These are phyloP conservation scores for Melanostoma mellinum DNA, from an alignment of 2,888 invertebrate species.

Conservation along the genomic window DNA sequence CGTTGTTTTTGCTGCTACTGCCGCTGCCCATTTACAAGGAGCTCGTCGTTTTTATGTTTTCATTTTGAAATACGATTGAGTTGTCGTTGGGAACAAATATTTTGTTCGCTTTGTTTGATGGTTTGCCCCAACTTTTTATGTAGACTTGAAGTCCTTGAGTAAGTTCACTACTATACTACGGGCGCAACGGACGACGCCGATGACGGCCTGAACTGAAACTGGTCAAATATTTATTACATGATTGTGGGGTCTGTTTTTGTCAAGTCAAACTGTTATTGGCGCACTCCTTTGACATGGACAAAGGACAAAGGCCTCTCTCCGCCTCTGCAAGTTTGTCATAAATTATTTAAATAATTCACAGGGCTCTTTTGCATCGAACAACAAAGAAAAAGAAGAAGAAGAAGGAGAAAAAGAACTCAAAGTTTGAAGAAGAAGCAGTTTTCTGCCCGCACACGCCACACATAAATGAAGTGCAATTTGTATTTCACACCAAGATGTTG, in stretches of 20 bases:
- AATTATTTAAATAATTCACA: constrained; percentile 66
- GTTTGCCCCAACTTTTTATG: constrained; percentile 8
- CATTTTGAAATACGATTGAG: constrained; percentile 67
- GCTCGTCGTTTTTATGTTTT: constrained; percentile 47
- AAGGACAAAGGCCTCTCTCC: constrained; percentile 50
- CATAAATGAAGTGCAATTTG: constrained; percentile 68
- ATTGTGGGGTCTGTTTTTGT: constrained; percentile 18
- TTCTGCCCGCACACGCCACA: neutral
- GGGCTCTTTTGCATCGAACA: constrained; percentile 63
- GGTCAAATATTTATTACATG: constrained; percentile 68
- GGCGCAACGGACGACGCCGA: no score
- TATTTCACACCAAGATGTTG: constrained; percentile 65
- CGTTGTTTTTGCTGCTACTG: neutral
- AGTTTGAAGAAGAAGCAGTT: no score
- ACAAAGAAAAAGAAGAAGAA: constrained; percentile 4
- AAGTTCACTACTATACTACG: constrained; percentile 34
- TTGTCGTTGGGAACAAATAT: constrained; percentile 64
- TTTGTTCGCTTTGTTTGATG: constrained; percentile 69
- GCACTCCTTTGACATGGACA: constrained; percentile 61
- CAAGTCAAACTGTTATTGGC: constrained; percentile 61
- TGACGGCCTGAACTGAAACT: constrained; percentile 6
- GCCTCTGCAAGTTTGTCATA: constrained; percentile 26
- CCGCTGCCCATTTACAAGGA: constrained; percentile 46
- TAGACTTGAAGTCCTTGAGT: constrained; percentile 52
- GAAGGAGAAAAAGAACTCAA: no score